Evolutionary conservation across 2,797 vertebrate genomes (phyloP), one percentile per base, ranked within the genome.

Genomic region (Setipinna tenuifilis): DNA sequence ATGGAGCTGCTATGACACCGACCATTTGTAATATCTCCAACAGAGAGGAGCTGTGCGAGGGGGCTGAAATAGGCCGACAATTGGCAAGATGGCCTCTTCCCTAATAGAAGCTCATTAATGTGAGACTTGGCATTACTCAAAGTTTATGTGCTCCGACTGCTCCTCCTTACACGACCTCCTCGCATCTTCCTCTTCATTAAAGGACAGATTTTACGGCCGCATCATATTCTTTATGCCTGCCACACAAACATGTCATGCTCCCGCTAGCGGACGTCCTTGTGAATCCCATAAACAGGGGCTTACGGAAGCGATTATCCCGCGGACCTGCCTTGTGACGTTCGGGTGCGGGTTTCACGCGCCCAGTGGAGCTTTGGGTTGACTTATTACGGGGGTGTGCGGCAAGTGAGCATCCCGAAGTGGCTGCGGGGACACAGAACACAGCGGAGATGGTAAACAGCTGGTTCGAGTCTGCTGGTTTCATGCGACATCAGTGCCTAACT

Each of bases 141-240:
- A 90, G 91, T 86, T 87, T 90, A 87, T 91, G 91, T 89, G 88
- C 50, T 91, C 90, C 87, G 16, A 41, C 28, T 35, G 2, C 31
- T 28, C 31, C 31, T 7, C 35, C 35, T 41, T 0, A 44, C 71
- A 21, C 35, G 16, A 35, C 71, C 35, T 78, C 19, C 71, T 78
- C 35, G 19, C 75, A 88, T 87, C 93, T 86, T 81, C 91, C 92
- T 94, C 95, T 96, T 98, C 96, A 97, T 98, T 97, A 97, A 96
- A 97, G 95, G 95, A 95, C 95, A 96, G 94, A 95, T 96, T 98
- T 98, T 97, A 98, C 96, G 95, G 96, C 93, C 93, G 92, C 96
- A 96, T 97, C 96, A 96, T 95, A 97, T 96, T 96, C 96, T 97
- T 98, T 96, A 96, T 96, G 94, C 93, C 95, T 96, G 96, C 96